These are phyloP conservation scores for Diploscapter pachys DNA, from an alignment of 1,140 invertebrate species.

Conservation along the genomic window DNA sequence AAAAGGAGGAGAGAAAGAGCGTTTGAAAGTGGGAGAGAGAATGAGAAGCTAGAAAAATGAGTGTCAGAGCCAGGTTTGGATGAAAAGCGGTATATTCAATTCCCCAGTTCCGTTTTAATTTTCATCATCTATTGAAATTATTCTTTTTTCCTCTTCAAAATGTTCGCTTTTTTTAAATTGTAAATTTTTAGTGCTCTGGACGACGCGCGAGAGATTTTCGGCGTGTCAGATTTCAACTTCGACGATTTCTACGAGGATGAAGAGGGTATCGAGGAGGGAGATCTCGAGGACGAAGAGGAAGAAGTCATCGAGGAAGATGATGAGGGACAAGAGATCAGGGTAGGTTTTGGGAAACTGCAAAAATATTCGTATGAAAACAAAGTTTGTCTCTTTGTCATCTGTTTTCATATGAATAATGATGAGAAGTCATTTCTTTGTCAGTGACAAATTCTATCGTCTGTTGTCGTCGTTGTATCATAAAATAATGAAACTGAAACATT, in stretches of 20 bases:
- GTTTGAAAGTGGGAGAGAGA: background rate
- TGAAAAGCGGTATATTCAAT: background rate
- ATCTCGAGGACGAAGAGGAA: slow-evolving; percentile 29
- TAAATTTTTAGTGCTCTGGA: slow-evolving; percentile 71
- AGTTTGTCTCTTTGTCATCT: background rate
- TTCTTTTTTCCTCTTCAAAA: slow-evolving; percentile 6
- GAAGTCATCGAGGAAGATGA: slow-evolving; percentile 62
- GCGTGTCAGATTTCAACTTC: slow-evolving; percentile 90
- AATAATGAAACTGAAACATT: too few relatives aligned
- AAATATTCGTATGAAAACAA: slow-evolving; percentile 8
- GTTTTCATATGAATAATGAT: slow-evolving; percentile 48
- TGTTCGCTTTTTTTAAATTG: background rate
- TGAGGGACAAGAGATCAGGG: slow-evolving; percentile 55
- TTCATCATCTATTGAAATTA: slow-evolving; percentile 44
- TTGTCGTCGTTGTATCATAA: too few relatives aligned
- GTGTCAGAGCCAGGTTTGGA: background rate
- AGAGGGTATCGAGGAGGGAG: too few relatives aligned
- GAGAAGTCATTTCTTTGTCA: too few relatives aligned
- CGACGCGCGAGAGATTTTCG: slow-evolving; percentile 98
- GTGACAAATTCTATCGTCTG: too few relatives aligned
- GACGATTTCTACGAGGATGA: slow-evolving; percentile 76
- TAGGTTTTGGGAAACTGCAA: slow-evolving; percentile 71
- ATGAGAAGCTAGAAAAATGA: background rate
- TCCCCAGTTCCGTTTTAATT: too few relatives aligned
- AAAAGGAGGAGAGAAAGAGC: too few relatives aligned